phyloP scores from a whole-genome alignment of 2,113 vertebrate species.

The Vidua macroura region DNA sequence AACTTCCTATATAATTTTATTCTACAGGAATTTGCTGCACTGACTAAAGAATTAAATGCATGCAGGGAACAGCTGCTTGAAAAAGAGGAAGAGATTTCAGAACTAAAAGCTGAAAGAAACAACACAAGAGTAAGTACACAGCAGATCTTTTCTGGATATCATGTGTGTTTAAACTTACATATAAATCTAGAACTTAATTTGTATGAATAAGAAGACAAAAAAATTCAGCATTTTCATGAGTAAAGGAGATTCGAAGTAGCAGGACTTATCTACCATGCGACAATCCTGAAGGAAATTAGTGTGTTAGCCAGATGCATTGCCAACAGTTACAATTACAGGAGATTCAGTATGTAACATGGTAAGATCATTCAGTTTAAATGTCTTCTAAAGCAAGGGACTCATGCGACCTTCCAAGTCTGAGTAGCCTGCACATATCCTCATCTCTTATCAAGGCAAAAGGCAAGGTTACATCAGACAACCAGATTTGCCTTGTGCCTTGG shows the following conservation, averaged over 20 bases:
- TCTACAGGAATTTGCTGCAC: slow-evolving; percentile 93
- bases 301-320: neutral
- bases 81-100: slow-evolving; percentile 98
- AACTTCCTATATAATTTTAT: neutral
- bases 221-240: neutral
- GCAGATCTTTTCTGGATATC: neutral
- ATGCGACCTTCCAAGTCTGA: neutral
- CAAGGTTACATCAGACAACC: neutral
- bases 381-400: neutral
- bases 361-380: neutral
- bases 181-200: neutral
- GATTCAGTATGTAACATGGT: neutral
- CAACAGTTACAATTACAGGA: neutral
- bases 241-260: neutral
- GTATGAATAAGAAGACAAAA: neutral
- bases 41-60: slow-evolving; percentile 96
- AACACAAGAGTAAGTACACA: slow-evolving; percentile 88
- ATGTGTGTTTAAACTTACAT: neutral
- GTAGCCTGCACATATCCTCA: neutral
- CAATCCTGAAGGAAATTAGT: neutral
- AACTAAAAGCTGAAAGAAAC: slow-evolving; percentile 98
- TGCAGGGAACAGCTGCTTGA: slow-evolving; percentile 96
- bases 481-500: neutral
- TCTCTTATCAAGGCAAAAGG: neutral
- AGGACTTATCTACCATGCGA: neutral